These are phyloP conservation scores for Mixornis gularis DNA, from an alignment of 2,113 vertebrate species.

Conservation along the genomic window DNA sequence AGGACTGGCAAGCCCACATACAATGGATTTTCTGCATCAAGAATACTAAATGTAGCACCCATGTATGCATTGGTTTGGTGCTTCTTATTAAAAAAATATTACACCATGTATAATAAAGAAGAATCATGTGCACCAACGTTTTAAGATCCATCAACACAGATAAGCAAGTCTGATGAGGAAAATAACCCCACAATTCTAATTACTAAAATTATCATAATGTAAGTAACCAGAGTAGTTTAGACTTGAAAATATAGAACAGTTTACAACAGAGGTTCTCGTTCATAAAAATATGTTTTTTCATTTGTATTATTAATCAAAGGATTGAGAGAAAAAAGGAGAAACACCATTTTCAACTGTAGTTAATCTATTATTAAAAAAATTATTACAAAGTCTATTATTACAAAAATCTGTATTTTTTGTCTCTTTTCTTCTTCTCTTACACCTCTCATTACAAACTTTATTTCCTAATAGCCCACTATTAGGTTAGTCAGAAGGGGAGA, in stretches of 20 bases:
- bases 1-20: background rate
- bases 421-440: background rate
- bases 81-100: background rate
- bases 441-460: background rate
- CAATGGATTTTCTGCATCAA: background rate
- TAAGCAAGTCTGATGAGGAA: background rate
- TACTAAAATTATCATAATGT: background rate
- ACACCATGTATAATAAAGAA: background rate
- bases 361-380: background rate
- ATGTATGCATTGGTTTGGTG: background rate
- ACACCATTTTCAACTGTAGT: background rate
- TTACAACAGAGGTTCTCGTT: background rate
- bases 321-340: background rate
- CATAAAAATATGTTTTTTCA: background rate
- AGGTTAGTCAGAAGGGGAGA: background rate
- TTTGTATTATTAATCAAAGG: background rate
- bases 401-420: background rate
- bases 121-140: background rate
- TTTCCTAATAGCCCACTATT: background rate
- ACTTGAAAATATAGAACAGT: background rate
- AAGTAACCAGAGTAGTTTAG: background rate
- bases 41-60: background rate
- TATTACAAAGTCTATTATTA: too few relatives aligned
- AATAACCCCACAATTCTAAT: background rate
- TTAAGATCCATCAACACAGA: background rate